Conservation (phyloP, 1,140 invertebrate genomes). For the Aradophagus sp. region DNA sequence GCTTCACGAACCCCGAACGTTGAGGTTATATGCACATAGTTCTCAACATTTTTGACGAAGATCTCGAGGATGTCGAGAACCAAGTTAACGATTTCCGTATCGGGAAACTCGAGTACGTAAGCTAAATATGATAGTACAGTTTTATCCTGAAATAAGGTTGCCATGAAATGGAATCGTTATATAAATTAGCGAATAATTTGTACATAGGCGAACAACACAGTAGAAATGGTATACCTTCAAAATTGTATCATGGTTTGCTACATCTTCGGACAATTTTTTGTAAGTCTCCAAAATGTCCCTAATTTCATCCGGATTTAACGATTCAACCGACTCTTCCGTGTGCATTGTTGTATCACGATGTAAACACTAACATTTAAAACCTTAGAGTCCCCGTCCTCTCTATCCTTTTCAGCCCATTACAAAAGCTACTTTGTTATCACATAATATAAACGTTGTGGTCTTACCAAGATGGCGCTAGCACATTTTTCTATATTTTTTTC, state of each 20-base stretch:
- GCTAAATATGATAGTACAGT: conserved; percentile 72
- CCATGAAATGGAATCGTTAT: too few species aligned
- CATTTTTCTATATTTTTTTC: neutral
- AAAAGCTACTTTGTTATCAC: conserved; percentile 32
- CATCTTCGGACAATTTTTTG: conserved; percentile 69
- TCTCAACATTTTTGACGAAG: conserved; percentile 72
- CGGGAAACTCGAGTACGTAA: conserved; percentile 70
- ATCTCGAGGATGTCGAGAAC: conserved; percentile 69
- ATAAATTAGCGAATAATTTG: too few species aligned
- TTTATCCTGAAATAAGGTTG: conserved; percentile 67
- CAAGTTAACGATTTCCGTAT: conserved; percentile 66
- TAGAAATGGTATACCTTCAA: conserved; percentile 68
- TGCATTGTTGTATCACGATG: conserved; percentile 59
- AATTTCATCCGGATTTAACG: conserved; percentile 66
- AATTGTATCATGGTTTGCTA: conserved; percentile 73
- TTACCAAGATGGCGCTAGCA: conserved; percentile 27
- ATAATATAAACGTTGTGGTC: conserved; percentile 1
- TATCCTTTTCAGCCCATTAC: conserved; percentile 15
- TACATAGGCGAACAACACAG: too few species aligned
- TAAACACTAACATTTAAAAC: conserved; percentile 61
- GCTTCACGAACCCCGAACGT: conserved; percentile 73
- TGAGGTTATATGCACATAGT: conserved; percentile 73
- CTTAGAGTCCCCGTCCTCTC: neutral
- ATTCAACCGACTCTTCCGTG: conserved; percentile 68
- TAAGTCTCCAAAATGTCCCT: conserved; percentile 70